Conservation (phyloP, 2,888 invertebrate species). For the Adelphocoris suturalis region DNA sequence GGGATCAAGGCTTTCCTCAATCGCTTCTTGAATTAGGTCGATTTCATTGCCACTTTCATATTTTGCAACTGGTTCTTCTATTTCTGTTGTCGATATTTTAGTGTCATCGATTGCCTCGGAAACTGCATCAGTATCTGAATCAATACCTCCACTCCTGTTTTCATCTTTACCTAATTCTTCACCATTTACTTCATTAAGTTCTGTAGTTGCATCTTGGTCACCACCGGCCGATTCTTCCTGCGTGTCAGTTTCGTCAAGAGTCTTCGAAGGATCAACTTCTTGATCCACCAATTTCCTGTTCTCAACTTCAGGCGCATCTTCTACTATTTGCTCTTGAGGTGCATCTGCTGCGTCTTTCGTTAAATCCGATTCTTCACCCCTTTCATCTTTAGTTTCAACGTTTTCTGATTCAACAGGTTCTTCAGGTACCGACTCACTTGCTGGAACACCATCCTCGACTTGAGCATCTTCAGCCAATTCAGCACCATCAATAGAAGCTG, state of each 20-base stretch:
- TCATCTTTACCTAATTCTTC: background rate
- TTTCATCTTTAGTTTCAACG: background rate
- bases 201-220: constrained; percentile 21
- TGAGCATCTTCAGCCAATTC: background rate
- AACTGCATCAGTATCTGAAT: background rate
- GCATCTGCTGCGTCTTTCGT: background rate
- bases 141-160: background rate
- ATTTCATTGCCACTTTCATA: background rate
- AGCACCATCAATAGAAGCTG: background rate
- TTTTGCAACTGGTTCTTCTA: background rate
- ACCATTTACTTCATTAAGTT: background rate
- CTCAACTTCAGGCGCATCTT: too few species aligned
- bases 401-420: background rate
- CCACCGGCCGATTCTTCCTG: constrained; percentile 34
- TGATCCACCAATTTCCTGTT: background rate
- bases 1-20: background rate
- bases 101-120: background rate
- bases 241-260: background rate
- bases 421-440: too few species aligned
- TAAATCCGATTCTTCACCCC: too few species aligned
- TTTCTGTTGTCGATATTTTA: background rate
- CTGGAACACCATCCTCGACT: background rate
- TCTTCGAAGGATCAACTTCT: background rate
- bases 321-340: too few species aligned
- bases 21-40: background rate